A percentile compares a stretch with the other conserved stretches of the same genome.
Evolutionary conservation across 2,888 invertebrate species (phyloP).

Genomic region (Ganaspis brasiliensis): DNA sequence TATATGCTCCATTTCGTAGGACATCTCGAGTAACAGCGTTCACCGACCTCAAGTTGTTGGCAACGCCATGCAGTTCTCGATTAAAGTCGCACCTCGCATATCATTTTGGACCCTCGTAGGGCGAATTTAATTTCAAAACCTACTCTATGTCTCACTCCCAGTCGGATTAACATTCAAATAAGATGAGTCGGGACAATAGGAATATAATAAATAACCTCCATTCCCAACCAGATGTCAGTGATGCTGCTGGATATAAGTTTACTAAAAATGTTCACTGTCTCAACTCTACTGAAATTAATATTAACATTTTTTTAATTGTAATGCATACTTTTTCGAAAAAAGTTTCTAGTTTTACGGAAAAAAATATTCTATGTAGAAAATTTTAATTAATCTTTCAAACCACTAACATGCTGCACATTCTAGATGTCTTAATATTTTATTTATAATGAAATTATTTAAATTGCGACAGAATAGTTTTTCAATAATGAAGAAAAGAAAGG

Average conservation of each 20-base stretch:
- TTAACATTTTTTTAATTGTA: no score
- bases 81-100: conserved; percentile 52
- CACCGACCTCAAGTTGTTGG: conserved; percentile 47
- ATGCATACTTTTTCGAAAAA: no score
- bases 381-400: no score
- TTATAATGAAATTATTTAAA: no score
- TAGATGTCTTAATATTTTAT: no score
- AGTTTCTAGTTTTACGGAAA: no score
- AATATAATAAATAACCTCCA: conserved; percentile 27
- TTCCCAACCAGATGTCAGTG: background rate
- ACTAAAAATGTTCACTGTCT: background rate
- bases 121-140: conserved; percentile 20
- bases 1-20: conserved; percentile 11
- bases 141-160: background rate
- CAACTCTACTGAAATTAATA: background rate
- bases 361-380: no score
- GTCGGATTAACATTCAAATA: conserved; percentile 35
- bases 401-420: no score
- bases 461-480: no score
- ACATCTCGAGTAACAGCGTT: conserved; percentile 29
- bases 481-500: no score
- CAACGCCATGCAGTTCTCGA: conserved; percentile 45
- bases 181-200: conserved; percentile 22
- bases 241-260: background rate
- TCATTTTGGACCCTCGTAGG: conserved; percentile 36